Evolutionary conservation across 2,888 invertebrate species (phyloP).

Genomic region (Epistrophe eligans): DNA sequence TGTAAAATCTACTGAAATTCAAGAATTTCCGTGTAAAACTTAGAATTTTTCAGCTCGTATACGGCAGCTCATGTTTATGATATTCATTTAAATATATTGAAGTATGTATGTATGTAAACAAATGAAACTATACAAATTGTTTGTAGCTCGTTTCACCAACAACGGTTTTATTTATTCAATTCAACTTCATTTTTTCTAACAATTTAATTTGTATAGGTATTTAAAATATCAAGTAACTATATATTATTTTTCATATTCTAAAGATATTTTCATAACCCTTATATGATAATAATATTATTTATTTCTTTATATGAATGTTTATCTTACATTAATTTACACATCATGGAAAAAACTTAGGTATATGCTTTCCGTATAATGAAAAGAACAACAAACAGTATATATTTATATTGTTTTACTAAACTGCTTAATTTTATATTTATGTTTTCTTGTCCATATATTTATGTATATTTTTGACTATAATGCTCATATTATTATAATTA

Average conservation of each 20-base stretch:
- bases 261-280: not conserved
- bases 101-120: not conserved
- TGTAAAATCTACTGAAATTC: too few species aligned
- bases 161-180: conserved; percentile 76
- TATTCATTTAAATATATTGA: too few species aligned
- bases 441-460: conserved; percentile 3
- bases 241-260: conserved; percentile 7
- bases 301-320: not conserved
- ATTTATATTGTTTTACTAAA: not conserved
- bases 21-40: too few species aligned
- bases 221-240: conserved; percentile 36
- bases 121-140: conserved; percentile 61
- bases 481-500: conserved; percentile 45
- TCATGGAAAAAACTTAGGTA: not conserved
- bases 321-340: not conserved
- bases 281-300: not conserved
- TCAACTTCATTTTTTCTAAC: conserved; percentile 61
- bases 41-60: too few species aligned
- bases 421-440: conserved; percentile 7
- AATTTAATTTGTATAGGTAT: conserved; percentile 43
- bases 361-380: not conserved
- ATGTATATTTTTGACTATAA: conserved; percentile 68
- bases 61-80: too few species aligned
- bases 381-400: not conserved
- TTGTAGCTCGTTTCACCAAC: conserved; percentile 81